A percentile compares a stretch with the other conserved stretches of the same genome.
These are phyloP conservation scores for Myocastor coypus DNA, from an alignment of 2,113 vertebrate species.

Conservation along the genomic window DNA sequence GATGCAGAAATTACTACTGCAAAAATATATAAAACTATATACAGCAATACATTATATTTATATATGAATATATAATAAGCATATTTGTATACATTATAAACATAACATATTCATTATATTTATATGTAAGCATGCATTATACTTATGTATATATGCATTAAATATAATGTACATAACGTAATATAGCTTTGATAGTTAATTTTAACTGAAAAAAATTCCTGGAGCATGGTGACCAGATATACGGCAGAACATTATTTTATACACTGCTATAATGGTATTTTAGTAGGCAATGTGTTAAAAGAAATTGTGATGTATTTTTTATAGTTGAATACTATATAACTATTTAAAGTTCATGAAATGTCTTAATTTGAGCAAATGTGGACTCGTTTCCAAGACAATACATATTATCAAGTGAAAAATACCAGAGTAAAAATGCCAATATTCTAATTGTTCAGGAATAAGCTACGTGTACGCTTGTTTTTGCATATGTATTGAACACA, in stretches of 20 bases:
- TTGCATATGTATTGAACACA: background rate
- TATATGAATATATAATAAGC: background rate
- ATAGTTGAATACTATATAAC: background rate
- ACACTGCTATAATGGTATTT: background rate
- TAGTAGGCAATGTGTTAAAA: background rate
- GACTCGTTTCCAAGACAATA: background rate
- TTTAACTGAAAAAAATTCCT: background rate
- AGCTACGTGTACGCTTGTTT: background rate
- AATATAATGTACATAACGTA: background rate
- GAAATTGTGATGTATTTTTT: background rate
- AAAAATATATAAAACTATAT: background rate
- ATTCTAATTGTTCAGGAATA: background rate
- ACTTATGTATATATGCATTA: background rate
- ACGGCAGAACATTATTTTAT: background rate
- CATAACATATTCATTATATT: background rate
- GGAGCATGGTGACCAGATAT: background rate
- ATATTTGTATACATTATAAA: background rate
- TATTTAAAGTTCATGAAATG: background rate
- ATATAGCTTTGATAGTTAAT: background rate
- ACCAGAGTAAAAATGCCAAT: background rate
- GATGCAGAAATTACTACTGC: background rate
- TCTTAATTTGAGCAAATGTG: background rate
- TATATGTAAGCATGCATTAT: background rate
- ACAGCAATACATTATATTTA: background rate
- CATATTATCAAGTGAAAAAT: background rate